Evolutionary conservation across 2,888 invertebrate species (phyloP).

Genomic region (Brachyptera risi): DNA sequence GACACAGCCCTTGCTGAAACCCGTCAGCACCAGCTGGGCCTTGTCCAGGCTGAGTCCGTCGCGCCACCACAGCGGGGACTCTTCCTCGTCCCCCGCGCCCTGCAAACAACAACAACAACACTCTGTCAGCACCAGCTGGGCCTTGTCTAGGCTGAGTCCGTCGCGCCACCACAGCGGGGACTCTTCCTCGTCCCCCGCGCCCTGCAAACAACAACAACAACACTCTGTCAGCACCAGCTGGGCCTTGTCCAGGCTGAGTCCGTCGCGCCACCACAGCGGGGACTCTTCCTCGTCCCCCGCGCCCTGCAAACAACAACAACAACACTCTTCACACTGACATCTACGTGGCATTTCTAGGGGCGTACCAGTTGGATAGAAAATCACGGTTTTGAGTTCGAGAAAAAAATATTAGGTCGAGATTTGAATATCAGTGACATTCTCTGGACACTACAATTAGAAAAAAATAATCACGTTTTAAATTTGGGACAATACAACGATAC

Average conservation of each 20-base stretch:
- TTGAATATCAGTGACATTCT: no score
- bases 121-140: slow-evolving; percentile 60
- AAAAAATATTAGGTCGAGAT: no score
- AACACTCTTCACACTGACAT: slow-evolving; percentile 40
- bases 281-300: slow-evolving; percentile 9
- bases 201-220: neutral
- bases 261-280: slow-evolving; percentile 57
- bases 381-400: no score
- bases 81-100: slow-evolving; percentile 1
- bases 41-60: slow-evolving; percentile 55
- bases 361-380: no score
- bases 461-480: no score
- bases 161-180: slow-evolving; percentile 57
- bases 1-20: slow-evolving; percentile 91
- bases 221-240: slow-evolving; percentile 59
- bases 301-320: neutral
- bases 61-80: slow-evolving; percentile 54
- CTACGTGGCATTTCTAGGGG: neutral
- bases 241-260: slow-evolving; percentile 54
- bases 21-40: slow-evolving; percentile 61
- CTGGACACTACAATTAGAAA: no score
- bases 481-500: no score
- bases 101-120: neutral
- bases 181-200: neutral
- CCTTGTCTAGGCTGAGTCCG: slow-evolving; percentile 54